These are phyloP conservation scores for Hirtodrosophila confusa DNA, from an alignment of 2,888 invertebrate genomes.

Conservation along the genomic window DNA sequence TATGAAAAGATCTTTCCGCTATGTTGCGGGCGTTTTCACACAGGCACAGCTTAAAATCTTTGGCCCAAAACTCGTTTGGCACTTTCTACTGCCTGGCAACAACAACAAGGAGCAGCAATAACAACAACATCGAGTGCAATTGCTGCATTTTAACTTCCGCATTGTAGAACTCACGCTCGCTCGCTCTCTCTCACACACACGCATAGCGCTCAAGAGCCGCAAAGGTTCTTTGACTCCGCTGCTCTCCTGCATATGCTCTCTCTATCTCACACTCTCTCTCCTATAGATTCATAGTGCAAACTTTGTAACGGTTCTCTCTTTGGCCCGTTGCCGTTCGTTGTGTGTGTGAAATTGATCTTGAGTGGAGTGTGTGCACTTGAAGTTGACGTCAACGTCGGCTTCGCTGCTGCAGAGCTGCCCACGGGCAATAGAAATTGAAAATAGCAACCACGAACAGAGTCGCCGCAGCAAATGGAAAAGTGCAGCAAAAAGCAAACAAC, in stretches of 20 bases:
- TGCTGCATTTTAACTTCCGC: conserved; percentile 66
- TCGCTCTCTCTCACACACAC: conserved; percentile 9
- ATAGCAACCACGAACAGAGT: conserved; percentile 78
- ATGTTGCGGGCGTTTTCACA: conserved; percentile 45
- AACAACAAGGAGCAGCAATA: conserved; percentile 33
- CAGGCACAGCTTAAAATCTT: conserved; percentile 20
- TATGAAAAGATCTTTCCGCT: conserved; percentile 41
- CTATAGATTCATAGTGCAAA: conserved; percentile 38
- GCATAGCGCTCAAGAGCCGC: conserved; percentile 50
- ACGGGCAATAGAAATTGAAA: conserved; percentile 81
- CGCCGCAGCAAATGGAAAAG: conserved; percentile 65
- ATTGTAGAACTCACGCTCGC: conserved; percentile 50
- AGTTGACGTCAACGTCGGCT: conserved; percentile 41
- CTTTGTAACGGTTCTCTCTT: conserved; percentile 70
- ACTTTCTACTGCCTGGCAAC: conserved; percentile 54
- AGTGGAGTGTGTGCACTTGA: conserved; percentile 80
- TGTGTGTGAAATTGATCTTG: conserved; percentile 82
- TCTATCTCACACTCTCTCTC: conserved; percentile 21
- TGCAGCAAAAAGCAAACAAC: conserved; percentile 47
- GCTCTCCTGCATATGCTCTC: conserved; percentile 40
- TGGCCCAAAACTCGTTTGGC: conserved; percentile 57
- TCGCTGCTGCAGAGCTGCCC: conserved; percentile 35
- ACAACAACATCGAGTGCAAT: conserved; percentile 44
- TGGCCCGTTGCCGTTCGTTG: conserved; percentile 43
- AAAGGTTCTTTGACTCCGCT: conserved; percentile 55